Base-by-base conservation (phyloP, 1,140 invertebrate species). In the Pentalonia nigronervosa region DNA sequence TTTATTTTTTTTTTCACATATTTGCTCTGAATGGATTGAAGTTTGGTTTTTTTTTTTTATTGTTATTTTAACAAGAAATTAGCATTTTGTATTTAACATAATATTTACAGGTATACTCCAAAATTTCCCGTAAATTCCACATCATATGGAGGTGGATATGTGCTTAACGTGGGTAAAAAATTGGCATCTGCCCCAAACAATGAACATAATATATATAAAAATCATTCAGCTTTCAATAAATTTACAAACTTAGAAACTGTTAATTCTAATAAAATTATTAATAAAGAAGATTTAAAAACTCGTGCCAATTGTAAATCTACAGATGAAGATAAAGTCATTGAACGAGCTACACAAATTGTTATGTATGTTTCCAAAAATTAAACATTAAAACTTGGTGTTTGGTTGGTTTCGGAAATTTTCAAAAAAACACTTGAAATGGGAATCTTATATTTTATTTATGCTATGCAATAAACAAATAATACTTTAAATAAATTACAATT, bases 331-430 rank as follows among this genome's bases (percentile, higher is more conserved):
- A 97, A 97, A 95, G 97, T 97, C 94, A 97, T 97, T 96, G 97
- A 97, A 96, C 96, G 97, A 95, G 97, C 97, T 95, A 97, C 97
- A 96, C 97, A 97, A 95, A 97, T 97, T 95, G 97, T 97, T 95
- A 97, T 97, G 97, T 98, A 97, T 96, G 97, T 97, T 96, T 95
- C 48, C 25, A 83, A 83, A 50, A 84, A 41, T 76, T 86, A 50
- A 92, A 76, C 47, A n/a, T 30, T 93, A 53, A 36, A 41, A 41
- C 30, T 67, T 93, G 88, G 87, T 94, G 81, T 94, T 94, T 94
- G 94, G 84, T 50, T 94, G 84, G 50, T 88, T 56, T 84, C 47
- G 34, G 36, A 41, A 87, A n/a, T 11, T 90, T 90, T 67, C 21
- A 45, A 90, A 45, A 90, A 53, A 53, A 90, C 14, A 67, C 89